Conservation (phyloP, 2,888 invertebrate genomes). For the Chalcosyrphus nemorum region DNA sequence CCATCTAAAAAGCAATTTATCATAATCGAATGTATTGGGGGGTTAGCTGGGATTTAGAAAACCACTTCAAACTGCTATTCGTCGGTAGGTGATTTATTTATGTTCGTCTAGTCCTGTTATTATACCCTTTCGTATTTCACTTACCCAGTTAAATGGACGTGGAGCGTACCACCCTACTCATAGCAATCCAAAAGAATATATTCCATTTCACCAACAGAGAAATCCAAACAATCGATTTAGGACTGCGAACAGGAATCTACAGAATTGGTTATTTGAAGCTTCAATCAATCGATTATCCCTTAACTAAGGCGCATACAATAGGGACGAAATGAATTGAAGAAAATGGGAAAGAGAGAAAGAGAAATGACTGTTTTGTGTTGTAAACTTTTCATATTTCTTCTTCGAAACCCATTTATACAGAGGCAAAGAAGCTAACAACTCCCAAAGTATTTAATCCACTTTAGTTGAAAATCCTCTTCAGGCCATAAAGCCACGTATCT, state of each 20-base stretch:
- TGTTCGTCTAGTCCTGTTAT: not conserved
- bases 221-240: conserved; percentile 38
- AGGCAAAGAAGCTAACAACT: not conserved
- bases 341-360: not conserved
- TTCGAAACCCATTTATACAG: not conserved
- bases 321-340: conserved; percentile 6
- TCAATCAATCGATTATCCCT: conserved; percentile 52
- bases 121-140: not conserved
- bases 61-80: not conserved
- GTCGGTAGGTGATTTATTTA: not conserved
- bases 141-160: not conserved
- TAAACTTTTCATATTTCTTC: not conserved
- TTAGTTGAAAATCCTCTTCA: not conserved
- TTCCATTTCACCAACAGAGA: conserved; percentile 3
- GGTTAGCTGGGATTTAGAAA: not conserved
- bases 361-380: not conserved
- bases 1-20: not conserved
- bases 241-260: conserved; percentile 15
- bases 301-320: conserved; percentile 21
- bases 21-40: not conserved
- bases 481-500: not conserved
- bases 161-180: not conserved
- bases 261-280: conserved; percentile 55
- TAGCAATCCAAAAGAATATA: conserved; percentile 5
- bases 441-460: conserved; percentile 16